Base-by-base conservation (phyloP, 2,797 vertebrate species). In the Chaunax sp. region DNA sequence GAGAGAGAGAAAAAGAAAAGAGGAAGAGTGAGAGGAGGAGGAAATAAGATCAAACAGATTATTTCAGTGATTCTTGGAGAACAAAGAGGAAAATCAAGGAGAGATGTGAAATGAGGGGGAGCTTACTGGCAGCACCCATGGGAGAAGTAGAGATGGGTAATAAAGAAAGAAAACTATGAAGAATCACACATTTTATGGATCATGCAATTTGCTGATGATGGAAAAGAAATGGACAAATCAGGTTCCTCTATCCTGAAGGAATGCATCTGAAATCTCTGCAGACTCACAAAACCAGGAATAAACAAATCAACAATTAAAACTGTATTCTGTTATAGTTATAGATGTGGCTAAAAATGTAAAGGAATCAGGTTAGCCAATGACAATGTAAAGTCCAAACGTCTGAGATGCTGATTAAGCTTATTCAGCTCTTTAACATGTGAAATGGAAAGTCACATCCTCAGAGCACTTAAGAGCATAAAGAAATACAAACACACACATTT, bases 21-120 rank as follows among this genome's bases (percentile, higher is more conserved):
- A 37, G 54, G 22, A 13, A 19, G 25, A 57, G 20, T 3, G 38
- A 35, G 56, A 58, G 26, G 38, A 14, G 37, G 65, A 8, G 50
- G 38, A 77, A 65, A 59, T 38, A 30, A 65, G 69, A 85, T 76
- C 64, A 82, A 85, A 82, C 43, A 51, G 86, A 86, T 80, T 65
- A 50, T 85, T 72, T 75, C 30, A 64, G 51, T 38, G 59, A 81
- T 69, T 73, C 64, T 58, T 22, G 50, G 52, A 60, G 61, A 77
- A 65, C 25, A 65, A 15, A 61, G 50, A 60, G 67, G 60, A 71
- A 38, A 22, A 44, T 47, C 51, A 55, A 67, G 62, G 56, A 41
- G 64, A 68, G 57, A 75, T 22, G 14, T 8, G 64, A 20, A 64
- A 61, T 19, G 11, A 33, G 23, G 55, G 55, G 41, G 49, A 50